Evolutionary conservation across 2,888 invertebrate species (phyloP).

Genomic region (Nebria brevicollis): DNA sequence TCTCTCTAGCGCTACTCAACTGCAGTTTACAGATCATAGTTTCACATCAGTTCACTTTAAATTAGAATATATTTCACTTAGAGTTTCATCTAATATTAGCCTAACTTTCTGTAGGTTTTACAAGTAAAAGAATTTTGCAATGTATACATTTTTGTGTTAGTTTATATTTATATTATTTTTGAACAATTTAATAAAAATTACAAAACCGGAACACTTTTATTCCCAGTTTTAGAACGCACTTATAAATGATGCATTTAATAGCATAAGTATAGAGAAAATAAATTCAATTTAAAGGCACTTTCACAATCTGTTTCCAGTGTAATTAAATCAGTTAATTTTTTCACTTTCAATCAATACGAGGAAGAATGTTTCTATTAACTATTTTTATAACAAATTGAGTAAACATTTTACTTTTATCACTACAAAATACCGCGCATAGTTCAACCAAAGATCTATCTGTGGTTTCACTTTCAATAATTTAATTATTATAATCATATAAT

Average conservation of each 20-base stretch:
- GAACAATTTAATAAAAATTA: background rate
- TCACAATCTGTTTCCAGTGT: background rate
- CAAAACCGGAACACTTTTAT: background rate
- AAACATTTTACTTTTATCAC: background rate
- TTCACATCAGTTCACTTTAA: too few species aligned
- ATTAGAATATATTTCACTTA: too few species aligned
- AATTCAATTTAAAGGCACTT: background rate
- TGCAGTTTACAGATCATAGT: too few species aligned
- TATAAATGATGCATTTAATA: constrained; percentile 1
- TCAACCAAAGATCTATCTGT: too few species aligned
- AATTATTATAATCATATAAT: too few species aligned
- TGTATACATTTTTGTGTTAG: too few species aligned
- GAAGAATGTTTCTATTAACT: background rate
- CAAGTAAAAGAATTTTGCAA: too few species aligned
- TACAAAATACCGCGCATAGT: background rate
- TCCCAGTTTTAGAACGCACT: background rate
- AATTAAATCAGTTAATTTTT: background rate
- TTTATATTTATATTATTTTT: background rate
- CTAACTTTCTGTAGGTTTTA: too few species aligned
- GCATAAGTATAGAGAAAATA: background rate
- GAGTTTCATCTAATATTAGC: too few species aligned
- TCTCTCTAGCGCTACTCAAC: too few species aligned
- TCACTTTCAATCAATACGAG: constrained; percentile 1
- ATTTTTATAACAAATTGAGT: background rate
- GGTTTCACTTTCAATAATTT: too few species aligned